phyloP scores from a whole-genome alignment of 2,113 vertebrate genomes.

The Eurypyga helias region DNA sequence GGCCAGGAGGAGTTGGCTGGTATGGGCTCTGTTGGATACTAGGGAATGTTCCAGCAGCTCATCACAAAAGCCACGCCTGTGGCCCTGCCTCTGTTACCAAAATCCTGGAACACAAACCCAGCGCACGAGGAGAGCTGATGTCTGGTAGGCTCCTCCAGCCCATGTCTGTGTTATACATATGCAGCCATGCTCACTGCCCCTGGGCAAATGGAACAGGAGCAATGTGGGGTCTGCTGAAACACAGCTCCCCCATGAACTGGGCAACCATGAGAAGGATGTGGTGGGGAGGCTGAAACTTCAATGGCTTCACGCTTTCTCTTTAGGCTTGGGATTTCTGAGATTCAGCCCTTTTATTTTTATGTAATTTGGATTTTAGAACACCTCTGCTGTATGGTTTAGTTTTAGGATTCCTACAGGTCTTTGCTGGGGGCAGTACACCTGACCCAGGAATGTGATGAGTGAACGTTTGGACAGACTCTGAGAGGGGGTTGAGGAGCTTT shows the following conservation, averaged over 20 bases:
- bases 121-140: background rate
- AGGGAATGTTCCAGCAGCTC: too few species aligned
- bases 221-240: background rate
- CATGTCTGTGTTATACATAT: background rate
- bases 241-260: background rate
- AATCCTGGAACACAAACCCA: too few species aligned
- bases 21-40: too few species aligned
- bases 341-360: background rate
- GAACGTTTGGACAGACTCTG: background rate
- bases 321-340: background rate
- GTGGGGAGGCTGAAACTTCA: background rate
- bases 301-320: background rate
- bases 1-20: too few species aligned
- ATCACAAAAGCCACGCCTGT: too few species aligned
- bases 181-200: rapidly evolving
- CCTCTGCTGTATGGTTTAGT: background rate
- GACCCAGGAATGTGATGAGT: background rate
- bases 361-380: background rate
- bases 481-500: background rate
- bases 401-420: background rate
- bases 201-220: background rate
- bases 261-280: background rate
- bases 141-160: background rate
- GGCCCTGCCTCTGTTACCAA: too few species aligned
- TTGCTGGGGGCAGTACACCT: background rate